Evolutionary conservation across 2,888 invertebrate genomes (phyloP), one percentile per base, ranked within the genome.

Genomic region (Yponomeuta plumbellus): DNA sequence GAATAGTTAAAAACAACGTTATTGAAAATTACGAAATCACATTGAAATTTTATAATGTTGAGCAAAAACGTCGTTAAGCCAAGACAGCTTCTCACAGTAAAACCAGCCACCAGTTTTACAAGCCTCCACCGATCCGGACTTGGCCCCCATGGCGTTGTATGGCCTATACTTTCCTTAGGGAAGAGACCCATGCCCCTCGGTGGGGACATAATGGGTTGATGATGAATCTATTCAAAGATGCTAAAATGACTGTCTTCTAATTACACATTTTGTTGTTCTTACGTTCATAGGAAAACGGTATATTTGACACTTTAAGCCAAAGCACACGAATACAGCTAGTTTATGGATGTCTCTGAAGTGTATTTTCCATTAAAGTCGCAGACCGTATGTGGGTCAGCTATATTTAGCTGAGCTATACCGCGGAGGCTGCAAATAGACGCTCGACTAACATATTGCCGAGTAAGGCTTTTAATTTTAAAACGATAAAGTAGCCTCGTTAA

Each of bases 301-400:
- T 17, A 52, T 52, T 52, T 52, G 13, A 17, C 0, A 17, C 44
- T 6, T 17, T 17, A 52, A 52, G 17, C 17, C 5, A 17, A 52
- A 52, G 17, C 13, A 52, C 17, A 52, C 5, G 17, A 52, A 17
- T 17, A 8, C 8, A 52, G 44, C 44, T 52, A 52, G 44, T 52
- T 34, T 34, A 34, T 34, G 34, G 34, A 34, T 34, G 17, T 52
- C 44, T 52, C 17, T 52, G 44, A 17, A 52, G 44, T 52, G 44
- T 52, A 52, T 52, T 52, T 52, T 52, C 44, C 44, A 52, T 52
- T 52, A 52, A 52, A 52, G 44, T 52, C 59, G 23, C 26, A 62
- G 34, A 61, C 26, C 11, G 62, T 39, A 62, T 62, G 26, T 62
- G 23, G 62, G 62, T 62, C 62, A 62, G 39, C 62, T 62, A 62